Conservation (phyloP, 1,140 invertebrate species). For the Glomeris maerens region DNA sequence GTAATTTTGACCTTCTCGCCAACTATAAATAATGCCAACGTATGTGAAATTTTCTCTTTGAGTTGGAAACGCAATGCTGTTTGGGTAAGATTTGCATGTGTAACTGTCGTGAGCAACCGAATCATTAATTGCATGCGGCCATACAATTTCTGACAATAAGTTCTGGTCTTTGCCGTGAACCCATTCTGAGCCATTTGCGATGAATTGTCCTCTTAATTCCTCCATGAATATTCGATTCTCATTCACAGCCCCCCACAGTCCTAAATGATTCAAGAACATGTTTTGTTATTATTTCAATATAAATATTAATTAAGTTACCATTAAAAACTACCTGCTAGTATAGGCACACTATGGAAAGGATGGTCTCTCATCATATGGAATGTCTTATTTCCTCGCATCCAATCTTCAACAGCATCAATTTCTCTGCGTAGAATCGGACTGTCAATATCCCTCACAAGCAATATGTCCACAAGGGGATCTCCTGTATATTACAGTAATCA, state of each 20-base stretch:
- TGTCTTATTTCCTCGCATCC: conserved; percentile 16
- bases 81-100: neutral
- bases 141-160: neutral
- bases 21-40: too few species aligned
- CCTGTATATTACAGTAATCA: too few species aligned
- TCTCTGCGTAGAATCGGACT: conserved; percentile 14
- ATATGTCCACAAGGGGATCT: conserved; percentile 16
- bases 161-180: neutral
- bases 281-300: too few species aligned
- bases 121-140: neutral
- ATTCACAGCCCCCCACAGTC: neutral
- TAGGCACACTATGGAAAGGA: conserved; percentile 11
- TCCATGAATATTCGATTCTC: neutral
- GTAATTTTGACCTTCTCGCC: too few species aligned
- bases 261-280: too few species aligned
- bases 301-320: neutral
- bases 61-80: conserved; percentile 9
- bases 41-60: conserved; percentile 10
- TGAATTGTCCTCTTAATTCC: neutral
- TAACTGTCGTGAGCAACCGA: conserved; percentile 14
- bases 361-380: conserved; percentile 25
- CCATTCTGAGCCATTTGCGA: neutral
- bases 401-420: conserved; percentile 21
- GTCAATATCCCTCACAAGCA: conserved; percentile 20
- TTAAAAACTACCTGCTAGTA: neutral